These are phyloP conservation scores for Cydia strobilella DNA, from an alignment of 1,140 invertebrate genomes.

Conservation along the genomic window DNA sequence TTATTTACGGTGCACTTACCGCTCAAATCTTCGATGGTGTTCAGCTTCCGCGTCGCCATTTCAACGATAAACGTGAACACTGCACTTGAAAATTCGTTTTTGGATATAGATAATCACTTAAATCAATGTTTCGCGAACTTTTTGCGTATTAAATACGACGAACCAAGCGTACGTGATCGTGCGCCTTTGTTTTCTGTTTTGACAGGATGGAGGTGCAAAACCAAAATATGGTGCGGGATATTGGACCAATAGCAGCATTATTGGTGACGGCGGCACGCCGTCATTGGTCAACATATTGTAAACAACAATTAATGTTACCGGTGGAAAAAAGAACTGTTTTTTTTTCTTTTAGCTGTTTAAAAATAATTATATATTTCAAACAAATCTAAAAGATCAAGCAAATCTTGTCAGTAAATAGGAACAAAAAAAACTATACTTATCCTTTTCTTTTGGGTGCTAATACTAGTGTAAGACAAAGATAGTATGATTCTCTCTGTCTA, in stretches of 20 bases:
- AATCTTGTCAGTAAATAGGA: too few relatives aligned
- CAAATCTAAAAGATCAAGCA: too few relatives aligned
- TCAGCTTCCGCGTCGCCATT: conserved; percentile 71
- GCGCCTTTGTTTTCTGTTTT: conserved; percentile 71
- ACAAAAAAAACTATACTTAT: too few relatives aligned
- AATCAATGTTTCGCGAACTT: conserved; percentile 37
- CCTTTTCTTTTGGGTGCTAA: too few relatives aligned
- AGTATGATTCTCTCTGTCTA: too few relatives aligned
- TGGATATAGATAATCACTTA: conserved; percentile 37
- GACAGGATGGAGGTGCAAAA: conserved; percentile 48
- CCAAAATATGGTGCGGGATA: conserved; percentile 23
- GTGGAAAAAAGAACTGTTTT: not conserved
- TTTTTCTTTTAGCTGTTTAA: too few relatives aligned
- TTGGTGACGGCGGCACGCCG: conserved; percentile 33
- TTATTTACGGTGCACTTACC: conserved; percentile 70
- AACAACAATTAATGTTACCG: conserved; percentile 54
- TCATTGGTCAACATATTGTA: conserved; percentile 53
- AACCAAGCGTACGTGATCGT: conserved; percentile 29
- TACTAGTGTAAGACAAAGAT: too few relatives aligned
- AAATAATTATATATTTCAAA: too few relatives aligned
- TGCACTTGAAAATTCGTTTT: conserved; percentile 40
- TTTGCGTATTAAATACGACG: conserved; percentile 33
- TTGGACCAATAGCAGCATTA: conserved; percentile 42
- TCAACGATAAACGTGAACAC: conserved; percentile 44
- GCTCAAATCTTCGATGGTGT: conserved; percentile 73